A percentile compares a stretch with the other conserved stretches of the same genome.
phyloP scores from a whole-genome alignment of 2,888 invertebrate genomes.

The Sinotaia quadrata region DNA sequence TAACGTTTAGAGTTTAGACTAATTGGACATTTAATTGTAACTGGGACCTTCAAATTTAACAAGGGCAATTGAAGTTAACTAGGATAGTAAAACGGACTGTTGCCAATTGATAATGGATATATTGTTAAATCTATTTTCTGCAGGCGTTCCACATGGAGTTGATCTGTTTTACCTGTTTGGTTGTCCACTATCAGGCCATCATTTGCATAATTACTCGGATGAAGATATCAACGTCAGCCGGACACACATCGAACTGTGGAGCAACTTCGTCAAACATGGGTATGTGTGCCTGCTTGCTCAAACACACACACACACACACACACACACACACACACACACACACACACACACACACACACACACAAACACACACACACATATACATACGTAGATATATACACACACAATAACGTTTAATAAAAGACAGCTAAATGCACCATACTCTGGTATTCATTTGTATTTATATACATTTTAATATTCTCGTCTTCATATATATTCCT shows the following conservation, averaged over 20 bases:
- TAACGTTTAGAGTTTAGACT: too few species aligned
- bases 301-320: neutral
- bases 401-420: too few species aligned
- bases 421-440: too few species aligned
- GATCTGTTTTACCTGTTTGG: slow-evolving; percentile 57
- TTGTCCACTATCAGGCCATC: slow-evolving; percentile 45
- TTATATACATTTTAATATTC: too few species aligned
- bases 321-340: slow-evolving; percentile 14
- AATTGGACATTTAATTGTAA: neutral
- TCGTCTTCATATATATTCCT: too few species aligned
- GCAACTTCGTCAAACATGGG: slow-evolving; percentile 48
- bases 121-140: neutral
- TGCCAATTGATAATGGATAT: too few species aligned
- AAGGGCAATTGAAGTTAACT: too few species aligned
- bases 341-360: slow-evolving; percentile 13
- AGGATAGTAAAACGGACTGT: too few species aligned
- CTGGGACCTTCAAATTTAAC: neutral
- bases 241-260: slow-evolving; percentile 44
- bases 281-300: slow-evolving; percentile 12
- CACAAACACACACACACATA: too few species aligned
- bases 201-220: slow-evolving; percentile 35
- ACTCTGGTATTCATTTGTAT: too few species aligned
- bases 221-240: slow-evolving; percentile 43
- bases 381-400: too few species aligned
- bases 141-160: slow-evolving; percentile 51